Evolutionary conservation across 2,113 vertebrate species (phyloP), one percentile per base, ranked within the genome.

Genomic region (Naja naja): DNA sequence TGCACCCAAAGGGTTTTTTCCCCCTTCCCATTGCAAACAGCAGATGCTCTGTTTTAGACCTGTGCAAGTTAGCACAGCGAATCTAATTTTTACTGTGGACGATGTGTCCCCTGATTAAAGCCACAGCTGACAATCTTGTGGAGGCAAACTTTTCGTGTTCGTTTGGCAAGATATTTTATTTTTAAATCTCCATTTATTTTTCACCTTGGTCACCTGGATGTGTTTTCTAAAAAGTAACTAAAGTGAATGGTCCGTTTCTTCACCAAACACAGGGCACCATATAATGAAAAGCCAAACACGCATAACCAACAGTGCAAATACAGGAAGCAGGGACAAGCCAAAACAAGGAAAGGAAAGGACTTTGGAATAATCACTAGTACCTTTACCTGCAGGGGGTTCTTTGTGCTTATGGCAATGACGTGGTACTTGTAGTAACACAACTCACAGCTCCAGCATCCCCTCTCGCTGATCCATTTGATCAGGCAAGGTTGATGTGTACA

Each of bases 341-440:
- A 30, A 64, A 95, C 94, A 96, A 95, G 20, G 95, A 93, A 94
- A 96, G 97, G 94, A 95, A 96, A 96, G 96, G 95, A 95, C 96
- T 96, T 97, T 95, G 96, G 96, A 97, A 97, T 96, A 90, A 95
- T 97, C 95, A 96, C 96, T 97, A 96, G 96, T 97, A 97, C 97
- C 92, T 94, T 97, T 98, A 99, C 99, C 99, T 99, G 99, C 93
- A 99, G 98, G 87, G 99, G 99, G 96, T 99, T 99, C 98, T 99
- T 99, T 97, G 99, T 99, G 98, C 99, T 99, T 98, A 99, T 99
- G 97, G 99, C 99, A 95, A 99, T 99, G 97, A 99, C 99, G 92
- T 99, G 99, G 96, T 99, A 99, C 97, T 99, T 99, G 98, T 99
- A 99, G 97, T 99, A 99, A 97, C 99, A 99, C 91, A 99, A 98